Conservation (phyloP, 1,140 invertebrate species). For the Oedothorax gibbosus region DNA sequence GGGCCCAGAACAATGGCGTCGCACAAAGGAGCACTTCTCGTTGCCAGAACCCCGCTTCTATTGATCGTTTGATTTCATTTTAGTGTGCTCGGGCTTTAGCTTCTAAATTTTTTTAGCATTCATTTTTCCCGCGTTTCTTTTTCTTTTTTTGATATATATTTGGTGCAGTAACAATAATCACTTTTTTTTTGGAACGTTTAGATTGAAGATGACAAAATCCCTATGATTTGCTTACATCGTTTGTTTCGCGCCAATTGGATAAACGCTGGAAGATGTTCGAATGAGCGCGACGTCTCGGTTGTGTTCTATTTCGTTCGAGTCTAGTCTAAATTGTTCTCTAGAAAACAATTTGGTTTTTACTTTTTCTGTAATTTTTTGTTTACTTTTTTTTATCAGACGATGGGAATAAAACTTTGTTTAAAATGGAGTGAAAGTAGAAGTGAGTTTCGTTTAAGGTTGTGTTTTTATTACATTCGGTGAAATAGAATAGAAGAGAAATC, state of each 20-base stretch:
- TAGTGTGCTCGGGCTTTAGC: constrained; percentile 31
- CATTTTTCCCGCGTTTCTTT: constrained; percentile 13
- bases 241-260: constrained; percentile 57
- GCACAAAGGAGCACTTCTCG: constrained; percentile 59
- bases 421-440: neutral
- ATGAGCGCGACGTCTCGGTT: neutral
- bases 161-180: constrained; percentile 42
- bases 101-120: constrained; percentile 27
- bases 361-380: too few relatives aligned
- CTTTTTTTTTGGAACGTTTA: constrained; percentile 42
- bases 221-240: constrained; percentile 60
- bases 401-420: constrained; percentile 40
- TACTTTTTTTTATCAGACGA: too few relatives aligned
- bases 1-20: constrained; percentile 59
- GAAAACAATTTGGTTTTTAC: constrained; percentile 42
- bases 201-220: constrained; percentile 61
- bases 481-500: constrained; percentile 46
- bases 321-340: constrained; percentile 43
- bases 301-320: neutral
- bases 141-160: constrained; percentile 24
- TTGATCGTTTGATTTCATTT: constrained; percentile 62
- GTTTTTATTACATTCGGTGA: constrained; percentile 49
- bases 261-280: constrained; percentile 28
- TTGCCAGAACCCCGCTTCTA: constrained; percentile 58
- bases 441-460: constrained; percentile 31